phyloP scores from a whole-genome alignment of 2,113 vertebrate species.

The Plecturocebus donacophilus region DNA sequence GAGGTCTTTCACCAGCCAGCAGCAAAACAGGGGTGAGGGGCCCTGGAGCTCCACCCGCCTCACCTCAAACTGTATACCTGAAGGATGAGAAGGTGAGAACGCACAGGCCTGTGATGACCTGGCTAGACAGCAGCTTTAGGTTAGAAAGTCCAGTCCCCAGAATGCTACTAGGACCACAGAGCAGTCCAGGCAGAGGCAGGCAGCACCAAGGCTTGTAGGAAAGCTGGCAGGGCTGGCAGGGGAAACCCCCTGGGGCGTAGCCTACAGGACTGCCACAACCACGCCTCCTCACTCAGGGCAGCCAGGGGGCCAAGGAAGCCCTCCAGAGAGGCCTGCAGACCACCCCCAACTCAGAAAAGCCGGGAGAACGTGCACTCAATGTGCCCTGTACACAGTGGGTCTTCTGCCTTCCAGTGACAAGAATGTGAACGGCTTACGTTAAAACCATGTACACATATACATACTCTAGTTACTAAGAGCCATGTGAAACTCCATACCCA shows the following conservation, averaged over 20 bases:
- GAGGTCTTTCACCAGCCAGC: conserved; percentile 91
- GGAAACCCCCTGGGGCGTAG: background rate
- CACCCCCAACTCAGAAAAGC: background rate
- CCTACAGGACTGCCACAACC: background rate
- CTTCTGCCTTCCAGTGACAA: background rate
- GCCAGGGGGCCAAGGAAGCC: background rate
- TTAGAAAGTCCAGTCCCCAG: background rate
- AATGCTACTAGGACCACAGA: background rate
- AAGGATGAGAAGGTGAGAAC: background rate
- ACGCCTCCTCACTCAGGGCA: background rate
- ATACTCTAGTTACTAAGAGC: rapidly evolving
- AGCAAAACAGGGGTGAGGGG: conserved; percentile 86
- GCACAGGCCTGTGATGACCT: background rate
- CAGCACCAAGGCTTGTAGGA: background rate
- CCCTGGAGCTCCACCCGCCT: conserved; percentile 83
- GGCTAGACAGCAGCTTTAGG: rapidly evolving
- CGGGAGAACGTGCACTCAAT: background rate
- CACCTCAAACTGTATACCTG: conserved; percentile 92
- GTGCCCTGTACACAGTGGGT: rapidly evolving
- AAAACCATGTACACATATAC: background rate
- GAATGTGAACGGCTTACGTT: rapidly evolving
- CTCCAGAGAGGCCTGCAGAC: background rate
- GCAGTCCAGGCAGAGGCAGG: rapidly evolving
- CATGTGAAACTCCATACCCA: no score
- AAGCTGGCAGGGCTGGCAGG: background rate